A percentile compares a stretch with the other conserved stretches of the same genome.
phyloP scores from a whole-genome alignment of 2,888 invertebrate genomes.

The Aleiodes leptofemur region DNA sequence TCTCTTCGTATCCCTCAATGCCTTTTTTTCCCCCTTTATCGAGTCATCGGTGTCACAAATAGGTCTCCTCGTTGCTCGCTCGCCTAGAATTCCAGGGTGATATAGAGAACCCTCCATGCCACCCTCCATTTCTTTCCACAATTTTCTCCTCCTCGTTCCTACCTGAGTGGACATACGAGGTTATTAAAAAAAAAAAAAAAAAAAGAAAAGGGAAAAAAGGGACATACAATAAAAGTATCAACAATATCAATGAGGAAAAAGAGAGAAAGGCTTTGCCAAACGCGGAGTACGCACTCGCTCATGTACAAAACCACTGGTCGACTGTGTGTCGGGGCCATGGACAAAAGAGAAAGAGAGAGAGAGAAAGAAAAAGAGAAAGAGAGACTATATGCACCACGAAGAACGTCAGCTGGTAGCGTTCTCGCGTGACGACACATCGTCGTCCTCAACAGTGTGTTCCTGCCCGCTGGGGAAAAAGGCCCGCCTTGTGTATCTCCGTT shows the following conservation, averaged over 20 bases:
- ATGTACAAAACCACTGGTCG: slow-evolving; percentile 20
- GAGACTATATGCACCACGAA: slow-evolving; percentile 37
- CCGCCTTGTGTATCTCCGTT: slow-evolving; percentile 64
- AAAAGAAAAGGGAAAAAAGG: not conserved
- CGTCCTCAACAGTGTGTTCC: slow-evolving; percentile 58
- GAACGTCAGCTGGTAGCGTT: slow-evolving; percentile 69
- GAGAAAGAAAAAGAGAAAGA: too few species aligned
- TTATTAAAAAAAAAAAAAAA: not conserved
- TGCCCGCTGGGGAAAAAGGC: slow-evolving; percentile 54
- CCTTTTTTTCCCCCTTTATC: slow-evolving; percentile 10
- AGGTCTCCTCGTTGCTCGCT: slow-evolving; percentile 21
- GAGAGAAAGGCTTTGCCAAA: not conserved
- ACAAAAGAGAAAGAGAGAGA: slow-evolving; percentile 52
- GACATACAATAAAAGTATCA: not conserved
- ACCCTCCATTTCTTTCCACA: not conserved
- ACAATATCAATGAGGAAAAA: too few species aligned
- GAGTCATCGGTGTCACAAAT: slow-evolving; percentile 29
- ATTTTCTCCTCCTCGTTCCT: slow-evolving; percentile 8
- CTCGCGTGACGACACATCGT: slow-evolving; percentile 69
- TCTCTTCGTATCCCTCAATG: slow-evolving; percentile 3
- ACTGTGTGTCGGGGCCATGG: slow-evolving; percentile 40
- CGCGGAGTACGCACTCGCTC: slow-evolving; percentile 10
- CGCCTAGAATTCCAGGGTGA: slow-evolving; percentile 14
- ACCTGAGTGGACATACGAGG: slow-evolving; percentile 4
- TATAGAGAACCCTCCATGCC: slow-evolving; percentile 6